Evolutionary conservation across 2,888 invertebrate species (phyloP), one percentile per base, ranked within the genome.

Genomic region (Plebejus melissa): DNA sequence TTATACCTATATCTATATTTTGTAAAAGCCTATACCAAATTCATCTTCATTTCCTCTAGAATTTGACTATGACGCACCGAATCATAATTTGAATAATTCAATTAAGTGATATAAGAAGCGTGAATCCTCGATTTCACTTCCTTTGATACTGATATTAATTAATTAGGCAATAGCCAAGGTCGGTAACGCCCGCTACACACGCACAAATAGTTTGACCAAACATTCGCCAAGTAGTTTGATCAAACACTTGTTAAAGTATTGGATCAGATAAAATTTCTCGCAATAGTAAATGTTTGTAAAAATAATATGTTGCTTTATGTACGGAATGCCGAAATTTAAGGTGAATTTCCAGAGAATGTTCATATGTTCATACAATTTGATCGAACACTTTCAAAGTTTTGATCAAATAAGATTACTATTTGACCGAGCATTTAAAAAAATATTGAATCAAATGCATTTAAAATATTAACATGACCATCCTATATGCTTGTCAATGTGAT

Each of bases 71-170:
- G 60, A 28, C 60, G 60, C 60, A 60, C 2, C 11, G 60, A 3
- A 60, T 36, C 32, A 4, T 36, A 36, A 65, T 32, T 13, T 65
- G 16, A 65, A 36, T 36, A 65, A 65, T 32, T 32, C 32, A 50
- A 54, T 72, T 72, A 54, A 54, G 28, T 72, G 50, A 54, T 32
- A 72, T 72, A 50, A 72, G 50, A 54, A 72, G 72, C 72, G 72
- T 54, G 50, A 54, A 72, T 72, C 72, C 54, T 50, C 72, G 72
- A 72, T 72, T 72, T 72, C 72, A 50, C 50, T 72, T 72, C 72
- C 72, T 72, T 16, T 32, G 50, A 50, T 72, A 70, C 32, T 54
- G 7, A 50, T 50, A 72, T 32, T 28, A 54, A 32, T 54, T 72
- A 72, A 54, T 71, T 46, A 71, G 22, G 46, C 46, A 71, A 5